Base-by-base conservation (phyloP, 1,140 invertebrate genomes). In the Drosophila sulfurigaster region DNA sequence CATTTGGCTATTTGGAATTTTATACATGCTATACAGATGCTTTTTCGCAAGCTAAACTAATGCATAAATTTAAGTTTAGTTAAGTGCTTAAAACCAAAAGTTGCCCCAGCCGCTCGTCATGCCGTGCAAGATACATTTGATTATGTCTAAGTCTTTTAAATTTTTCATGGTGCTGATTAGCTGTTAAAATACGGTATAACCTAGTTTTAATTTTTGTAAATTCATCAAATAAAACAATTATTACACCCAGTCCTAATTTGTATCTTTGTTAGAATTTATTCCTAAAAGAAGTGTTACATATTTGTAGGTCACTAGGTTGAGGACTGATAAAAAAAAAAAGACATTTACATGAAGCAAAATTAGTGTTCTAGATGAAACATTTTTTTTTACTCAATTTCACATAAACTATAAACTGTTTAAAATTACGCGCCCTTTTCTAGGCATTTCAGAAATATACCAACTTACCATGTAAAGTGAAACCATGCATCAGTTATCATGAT, bases 21-120 rank as follows among this genome's bases (percentile, higher is more conserved):
- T 77, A 6, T 92, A 92, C 58, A 68, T 87, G 60, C 54, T 92
- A 10, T 92, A 92, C 49, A 81, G 69, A 72, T 90, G 78, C 60
- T 85, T 92, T 54, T 90, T 92, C 25, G 74, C 88, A 6, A 75
- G 74, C 48, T 92, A 78, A 45, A 62, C 63, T 65, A 25, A n/a
- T 35, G 4, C 35, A 4, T 48, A 38, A 5, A 46, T 46, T 49
- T 57, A 57, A 57, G 46, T 56, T 78, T 71, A 88, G 59, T 80
- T 88, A 87, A 88, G 80, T 83, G 80, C 85, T 89, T 68, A 56
- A 87, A 54, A 87, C 85, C 83, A 87, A 87, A 86, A 80, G 56
- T 65, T 83, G 73, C 54, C 58, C 75, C 46, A 78, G 49, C 82
- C 78, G 58, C 35, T 75, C 28, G 16, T 57, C 32, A 81, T 72